Evolutionary conservation across 2,113 vertebrate genomes (phyloP), one percentile per base, ranked within the genome.

Genomic region (Cebidichthys violaceus): DNA sequence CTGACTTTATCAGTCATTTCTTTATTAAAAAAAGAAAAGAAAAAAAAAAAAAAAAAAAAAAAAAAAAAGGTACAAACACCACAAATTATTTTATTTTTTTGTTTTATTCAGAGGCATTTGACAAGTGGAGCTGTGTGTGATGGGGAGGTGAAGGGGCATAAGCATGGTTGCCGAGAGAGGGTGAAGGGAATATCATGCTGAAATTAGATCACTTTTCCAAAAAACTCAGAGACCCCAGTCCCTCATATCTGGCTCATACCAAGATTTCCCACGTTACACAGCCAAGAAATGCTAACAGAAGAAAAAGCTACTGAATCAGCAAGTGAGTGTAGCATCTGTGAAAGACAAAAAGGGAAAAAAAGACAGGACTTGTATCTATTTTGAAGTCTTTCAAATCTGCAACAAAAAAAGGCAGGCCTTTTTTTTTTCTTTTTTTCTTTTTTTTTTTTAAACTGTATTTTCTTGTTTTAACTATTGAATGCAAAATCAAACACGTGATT

Each of bases 21-120:
- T 2, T 47, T n/a, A 52, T 33, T 9, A 33, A 60, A 17, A 59
- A 33, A 35, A 35, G 10, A 20, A 20, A 6, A 50, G n/a, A n/a
- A 39, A 33, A 60, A 17, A 59, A 33, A 35, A 35, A 20, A 20
- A 20, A 6, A 50, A 50, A 50, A 20, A 20, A 52, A 27, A 9
- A 6, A 2, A 14, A 59, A 15, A 15, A 29, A 15, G 17, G 3
- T 41, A 4, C 18, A 24, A 62, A 62, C 31, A 15, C 54, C n/a
- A 62, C 9, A 14, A n/a, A 96, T 90, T 37, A n/a, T 15, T 41
- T n/a, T 1, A 45, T 55, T 83, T 86, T 92, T 96, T 82, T 75
- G 84, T 96, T 97, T 96, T 95, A 97, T 96, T 97, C 95, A 97
- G 97, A 97, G 97, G 97, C 97, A 97, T 97, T 97, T 98, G 97